Evolutionary conservation across 2,113 vertebrate species (phyloP).

Genomic region (Phylloscopus whistleri): DNA sequence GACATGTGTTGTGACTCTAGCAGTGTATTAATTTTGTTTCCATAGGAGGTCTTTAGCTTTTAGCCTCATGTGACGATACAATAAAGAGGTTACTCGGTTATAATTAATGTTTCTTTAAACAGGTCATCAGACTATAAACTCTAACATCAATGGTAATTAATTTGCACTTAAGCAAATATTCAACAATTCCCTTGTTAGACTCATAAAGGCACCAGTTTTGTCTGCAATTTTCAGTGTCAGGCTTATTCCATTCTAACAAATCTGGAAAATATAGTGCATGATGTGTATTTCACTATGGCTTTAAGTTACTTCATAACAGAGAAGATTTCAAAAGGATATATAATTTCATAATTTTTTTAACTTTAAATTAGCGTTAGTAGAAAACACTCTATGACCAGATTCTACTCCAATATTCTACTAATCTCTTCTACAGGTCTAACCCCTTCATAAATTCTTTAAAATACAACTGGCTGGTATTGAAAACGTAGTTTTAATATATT

Average conservation of each 20-base stretch:
- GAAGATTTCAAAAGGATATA: not conserved
- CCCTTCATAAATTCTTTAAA: not conserved
- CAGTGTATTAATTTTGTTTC: not conserved
- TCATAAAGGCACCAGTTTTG: not conserved
- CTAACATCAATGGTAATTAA: slow-evolving; percentile 23
- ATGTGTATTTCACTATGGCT: not conserved
- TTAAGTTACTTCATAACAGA: not conserved
- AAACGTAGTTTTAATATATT: not conserved
- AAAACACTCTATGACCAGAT: not conserved
- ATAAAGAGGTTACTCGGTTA: not conserved
- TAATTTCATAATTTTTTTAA: not conserved
- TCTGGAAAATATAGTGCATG: not conserved
- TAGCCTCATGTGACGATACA: not conserved
- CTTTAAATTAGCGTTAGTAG: not conserved
- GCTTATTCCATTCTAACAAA: not conserved
- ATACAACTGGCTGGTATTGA: not conserved
- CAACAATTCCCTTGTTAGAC: not conserved
- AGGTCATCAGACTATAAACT: not conserved
- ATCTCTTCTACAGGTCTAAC: not conserved
- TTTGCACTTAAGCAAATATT: slow-evolving; percentile 19
- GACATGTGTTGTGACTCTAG: not conserved
- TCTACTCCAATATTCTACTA: not conserved
- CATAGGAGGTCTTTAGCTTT: not conserved
- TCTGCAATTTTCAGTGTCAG: not conserved
- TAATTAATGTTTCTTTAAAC: slow-evolving; percentile 22